A percentile compares a stretch with the other conserved stretches of the same genome.
phyloP scores from a whole-genome alignment of 2,113 vertebrate genomes.

The Pollachius pollachius region DNA sequence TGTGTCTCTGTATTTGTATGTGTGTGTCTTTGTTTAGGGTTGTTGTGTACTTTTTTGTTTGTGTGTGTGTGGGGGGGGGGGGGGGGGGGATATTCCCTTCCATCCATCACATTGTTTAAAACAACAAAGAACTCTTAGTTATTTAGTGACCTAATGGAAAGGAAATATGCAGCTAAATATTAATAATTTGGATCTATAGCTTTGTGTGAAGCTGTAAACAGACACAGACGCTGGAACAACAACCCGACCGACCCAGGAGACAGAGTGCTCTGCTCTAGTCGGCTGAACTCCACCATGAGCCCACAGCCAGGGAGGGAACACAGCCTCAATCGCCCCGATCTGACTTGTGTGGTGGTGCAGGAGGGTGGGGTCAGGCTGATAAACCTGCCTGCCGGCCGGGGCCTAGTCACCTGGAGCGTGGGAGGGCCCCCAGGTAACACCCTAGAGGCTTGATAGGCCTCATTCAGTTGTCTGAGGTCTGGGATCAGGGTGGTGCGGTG shows the following conservation, averaged over 20 bases:
- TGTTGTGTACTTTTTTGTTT: too few relatives aligned
- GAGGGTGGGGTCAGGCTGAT: constrained; percentile 49
- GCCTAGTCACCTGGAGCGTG: constrained; percentile 55
- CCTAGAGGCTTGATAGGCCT: constrained; percentile 68
- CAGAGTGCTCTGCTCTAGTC: constrained; percentile 43
- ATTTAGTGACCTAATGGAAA: too few relatives aligned
- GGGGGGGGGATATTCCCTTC: too few relatives aligned
- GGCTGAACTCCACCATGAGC: constrained; percentile 62
- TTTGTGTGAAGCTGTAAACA: constrained; percentile 4
- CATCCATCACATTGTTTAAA: too few relatives aligned
- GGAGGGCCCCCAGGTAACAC: constrained; percentile 57
- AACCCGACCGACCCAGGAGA: constrained; percentile 11
- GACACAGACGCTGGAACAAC: constrained; percentile 52
- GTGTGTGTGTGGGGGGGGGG: too few relatives aligned
- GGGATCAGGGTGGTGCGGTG: constrained; percentile 37
- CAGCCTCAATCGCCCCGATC: constrained; percentile 70
- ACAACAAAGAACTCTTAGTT: too few relatives aligned
- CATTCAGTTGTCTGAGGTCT: constrained; percentile 69
- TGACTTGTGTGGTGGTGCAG: constrained; percentile 45
- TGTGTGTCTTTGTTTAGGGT: too few relatives aligned
- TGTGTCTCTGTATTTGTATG: too few relatives aligned
- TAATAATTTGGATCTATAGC: too few relatives aligned
- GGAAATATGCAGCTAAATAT: too few relatives aligned
- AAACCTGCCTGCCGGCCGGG: constrained; percentile 49
- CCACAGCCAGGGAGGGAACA: constrained; percentile 56